These are phyloP conservation scores for Enteromius fasciolatus DNA, from an alignment of 2,797 vertebrate species.

Conservation along the genomic window DNA sequence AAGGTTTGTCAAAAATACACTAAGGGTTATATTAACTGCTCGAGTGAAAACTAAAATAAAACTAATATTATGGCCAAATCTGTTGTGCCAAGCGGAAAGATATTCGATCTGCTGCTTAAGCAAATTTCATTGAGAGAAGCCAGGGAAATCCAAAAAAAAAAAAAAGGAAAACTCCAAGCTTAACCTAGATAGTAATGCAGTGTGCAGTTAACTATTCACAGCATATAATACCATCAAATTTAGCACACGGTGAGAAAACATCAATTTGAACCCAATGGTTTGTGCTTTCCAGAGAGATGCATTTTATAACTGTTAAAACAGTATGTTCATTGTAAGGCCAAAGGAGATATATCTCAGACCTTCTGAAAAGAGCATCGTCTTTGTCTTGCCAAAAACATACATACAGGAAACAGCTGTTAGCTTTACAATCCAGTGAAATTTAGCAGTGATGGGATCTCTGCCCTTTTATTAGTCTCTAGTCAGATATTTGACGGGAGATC, in stretches of 20 bases:
- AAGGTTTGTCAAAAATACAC: slow-evolving; percentile 21
- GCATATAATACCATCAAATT: background rate
- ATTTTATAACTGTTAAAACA: background rate
- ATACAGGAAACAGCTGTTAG: slow-evolving; percentile 66
- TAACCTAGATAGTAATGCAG: slow-evolving; percentile 8
- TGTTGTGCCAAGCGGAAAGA: slow-evolving; percentile 19
- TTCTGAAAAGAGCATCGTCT: slow-evolving; percentile 21
- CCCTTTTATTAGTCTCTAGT: slow-evolving; percentile 58
- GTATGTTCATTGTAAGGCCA: slow-evolving; percentile 1
- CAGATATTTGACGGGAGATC: slow-evolving; percentile 56
- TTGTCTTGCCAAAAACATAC: slow-evolving; percentile 32
- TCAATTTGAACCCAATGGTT: background rate
- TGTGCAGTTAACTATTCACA: background rate
- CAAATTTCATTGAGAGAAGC: background rate
- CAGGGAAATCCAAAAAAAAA: background rate
- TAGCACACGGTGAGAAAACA: background rate
- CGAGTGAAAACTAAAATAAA: slow-evolving; percentile 21
- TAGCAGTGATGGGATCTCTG: slow-evolving; percentile 50
- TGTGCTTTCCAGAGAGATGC: slow-evolving; percentile 6
- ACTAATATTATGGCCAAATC: slow-evolving; percentile 11
- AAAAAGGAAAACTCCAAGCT: slow-evolving; percentile 7
- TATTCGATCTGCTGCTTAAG: slow-evolving; percentile 24
- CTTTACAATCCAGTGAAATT: slow-evolving; percentile 53
- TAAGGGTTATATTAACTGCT: slow-evolving; percentile 17
- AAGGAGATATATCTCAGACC: slow-evolving; percentile 32